Evolutionary conservation across 2,888 invertebrate species (phyloP), one percentile per base, ranked within the genome.

Genomic region (Acleris holmiana): DNA sequence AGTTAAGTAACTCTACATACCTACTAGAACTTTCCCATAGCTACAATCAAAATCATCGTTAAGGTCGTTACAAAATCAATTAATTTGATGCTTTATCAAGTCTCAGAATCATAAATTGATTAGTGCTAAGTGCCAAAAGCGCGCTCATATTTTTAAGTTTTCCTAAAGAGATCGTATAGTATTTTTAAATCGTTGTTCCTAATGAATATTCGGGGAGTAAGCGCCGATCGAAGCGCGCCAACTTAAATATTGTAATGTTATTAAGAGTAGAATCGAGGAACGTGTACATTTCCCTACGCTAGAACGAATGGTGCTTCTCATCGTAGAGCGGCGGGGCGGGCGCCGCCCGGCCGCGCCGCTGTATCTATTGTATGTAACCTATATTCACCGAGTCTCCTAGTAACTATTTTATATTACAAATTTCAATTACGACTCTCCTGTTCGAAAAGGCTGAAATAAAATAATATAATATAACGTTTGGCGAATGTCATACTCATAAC

Each of bases 281-380:
- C 83, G 84, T 92, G 92, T 92, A 92, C 91, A 92, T 92, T 91
- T 86, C 91, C 92, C 87, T 91, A 91, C 89, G 91, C 92, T 91
- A 91, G 91, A 92, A 90, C 91, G 90, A 89, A 91, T 92, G 92
- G 92, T 92, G 92, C 92, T 91, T 91, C 89, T 89, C 87, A 82
- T 85, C 79, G 89, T 92, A 91, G 92, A 85, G 82, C 82, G 82
- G 86, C 79, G 77, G 72, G 67, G 70, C 74, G 72, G 74, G 75
- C 74, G 74, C 74, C 75, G 68, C 35, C 69, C 67, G 66, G 68
- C 69, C 35, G 41, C 15, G 35, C 61, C 23, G 51, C 71, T 61
- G 49, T 75, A 80, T 78, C 79, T 76, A 78, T 75, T 75, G 77
- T 88, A 86, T 75, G 77, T 88, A 86, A 82, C 85, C 77, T 85